Conservation (phyloP, 2,797 vertebrate genomes). For the Esox lucius region DNA sequence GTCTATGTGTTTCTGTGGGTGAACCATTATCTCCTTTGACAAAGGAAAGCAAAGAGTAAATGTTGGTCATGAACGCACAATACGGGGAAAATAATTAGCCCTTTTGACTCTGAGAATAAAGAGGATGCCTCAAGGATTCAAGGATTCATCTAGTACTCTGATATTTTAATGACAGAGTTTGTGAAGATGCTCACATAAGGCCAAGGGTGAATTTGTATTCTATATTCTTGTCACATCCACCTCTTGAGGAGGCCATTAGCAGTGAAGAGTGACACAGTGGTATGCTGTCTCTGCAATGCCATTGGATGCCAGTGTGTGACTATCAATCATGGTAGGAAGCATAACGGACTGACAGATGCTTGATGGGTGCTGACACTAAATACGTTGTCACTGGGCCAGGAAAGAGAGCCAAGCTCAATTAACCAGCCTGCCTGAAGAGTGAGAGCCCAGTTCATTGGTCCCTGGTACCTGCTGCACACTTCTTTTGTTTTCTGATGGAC, state of each 20-base stretch:
- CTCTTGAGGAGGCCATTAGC: slow-evolving; percentile 55
- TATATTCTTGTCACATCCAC: slow-evolving; percentile 35
- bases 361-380: slow-evolving; percentile 66
- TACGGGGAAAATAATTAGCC: not conserved
- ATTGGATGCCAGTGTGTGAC: slow-evolving; percentile 52
- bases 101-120: not conserved
- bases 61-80: not conserved
- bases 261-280: slow-evolving; percentile 46
- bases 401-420: slow-evolving; percentile 50
- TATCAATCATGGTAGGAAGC: slow-evolving; percentile 64
- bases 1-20: not conserved
- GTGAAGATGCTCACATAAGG: not conserved
- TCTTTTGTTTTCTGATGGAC: not conserved
- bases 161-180: not conserved
- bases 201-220: slow-evolving; percentile 1
- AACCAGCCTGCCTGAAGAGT: slow-evolving; percentile 37
- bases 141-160: not conserved
- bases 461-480: not conserved
- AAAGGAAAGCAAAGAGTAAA: not conserved
- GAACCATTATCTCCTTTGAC: not conserved
- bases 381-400: slow-evolving; percentile 58
- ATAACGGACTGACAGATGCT: slow-evolving; percentile 53
- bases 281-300: slow-evolving; percentile 40
- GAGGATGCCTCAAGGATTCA: not conserved
- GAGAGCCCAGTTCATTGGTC: slow-evolving; percentile 19